Conservation (phyloP, 2,888 invertebrate species). For the Platerodrilus igneus region DNA sequence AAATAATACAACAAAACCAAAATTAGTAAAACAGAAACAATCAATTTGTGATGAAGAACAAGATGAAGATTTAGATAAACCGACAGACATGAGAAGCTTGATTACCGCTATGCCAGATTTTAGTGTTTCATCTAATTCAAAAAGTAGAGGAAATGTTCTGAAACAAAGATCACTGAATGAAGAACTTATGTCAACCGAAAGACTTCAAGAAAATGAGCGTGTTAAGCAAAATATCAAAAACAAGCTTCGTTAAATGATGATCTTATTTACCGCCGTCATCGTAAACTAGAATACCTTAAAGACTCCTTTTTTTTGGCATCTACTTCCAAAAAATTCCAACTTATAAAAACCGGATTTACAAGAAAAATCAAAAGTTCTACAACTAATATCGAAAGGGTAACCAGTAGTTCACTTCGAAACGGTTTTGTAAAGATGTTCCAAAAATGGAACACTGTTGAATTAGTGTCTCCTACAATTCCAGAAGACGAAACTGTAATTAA, state of each 20-base stretch:
- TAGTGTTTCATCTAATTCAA: conserved; percentile 51
- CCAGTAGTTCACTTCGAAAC: conserved; percentile 62
- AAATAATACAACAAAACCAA: conserved; percentile 52
- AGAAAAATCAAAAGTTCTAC: conserved; percentile 79
- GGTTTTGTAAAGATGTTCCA: conserved; percentile 81
- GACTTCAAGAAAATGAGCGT: conserved; percentile 76
- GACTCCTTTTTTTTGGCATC: conserved; percentile 71
- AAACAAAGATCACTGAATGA: conserved; percentile 87
- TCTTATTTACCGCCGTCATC: conserved; percentile 65
- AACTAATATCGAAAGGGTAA: conserved; percentile 78
- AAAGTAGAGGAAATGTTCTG: conserved; percentile 57
- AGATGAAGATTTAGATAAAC: conserved; percentile 60
- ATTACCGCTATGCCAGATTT: conserved; percentile 64
- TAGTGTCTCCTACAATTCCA: conserved; percentile 42
- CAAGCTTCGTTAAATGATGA: conserved; percentile 87
- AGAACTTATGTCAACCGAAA: conserved; percentile 82
- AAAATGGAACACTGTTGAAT: conserved; percentile 66
- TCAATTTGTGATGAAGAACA: conserved; percentile 73
- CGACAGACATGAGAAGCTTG: conserved; percentile 65
- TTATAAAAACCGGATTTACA: conserved; percentile 76
- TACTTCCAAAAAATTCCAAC: conserved; percentile 70
- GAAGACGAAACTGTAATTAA: conserved; percentile 37
- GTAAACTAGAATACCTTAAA: conserved; percentile 64
- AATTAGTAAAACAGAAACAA: conserved; percentile 81
- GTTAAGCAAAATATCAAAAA: conserved; percentile 78